Conservation (phyloP, 1,140 invertebrate species). For the Dreissena rostriformis region DNA sequence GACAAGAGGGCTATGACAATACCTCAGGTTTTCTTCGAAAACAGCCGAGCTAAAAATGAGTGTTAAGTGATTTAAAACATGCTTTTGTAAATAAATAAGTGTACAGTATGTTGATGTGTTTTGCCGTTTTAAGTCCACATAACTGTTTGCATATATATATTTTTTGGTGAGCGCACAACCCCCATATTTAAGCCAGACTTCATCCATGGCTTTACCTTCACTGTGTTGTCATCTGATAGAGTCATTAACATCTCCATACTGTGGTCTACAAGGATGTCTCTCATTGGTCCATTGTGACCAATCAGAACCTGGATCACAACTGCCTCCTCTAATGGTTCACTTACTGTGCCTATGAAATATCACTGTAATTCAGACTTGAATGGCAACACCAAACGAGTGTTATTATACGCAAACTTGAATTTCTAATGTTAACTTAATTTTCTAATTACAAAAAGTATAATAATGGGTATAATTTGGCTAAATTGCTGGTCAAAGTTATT, state of each 20-base stretch:
- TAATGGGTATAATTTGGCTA: too few relatives aligned
- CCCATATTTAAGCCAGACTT: too few relatives aligned
- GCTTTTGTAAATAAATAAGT: too few relatives aligned
- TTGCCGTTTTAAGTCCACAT: too few relatives aligned
- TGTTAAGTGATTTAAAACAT: too few relatives aligned
- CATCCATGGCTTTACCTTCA: constrained; percentile 55
- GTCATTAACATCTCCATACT: constrained; percentile 53
- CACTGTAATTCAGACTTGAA: not conserved
- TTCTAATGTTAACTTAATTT: not conserved
- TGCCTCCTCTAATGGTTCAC: constrained; percentile 38
- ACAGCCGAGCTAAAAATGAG: too few relatives aligned
- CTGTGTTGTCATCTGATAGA: constrained; percentile 61
- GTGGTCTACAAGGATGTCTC: constrained; percentile 45
- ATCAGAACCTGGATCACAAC: constrained; percentile 57
- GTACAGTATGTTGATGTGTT: too few relatives aligned
- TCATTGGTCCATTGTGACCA: constrained; percentile 61
- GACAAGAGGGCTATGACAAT: too few relatives aligned
- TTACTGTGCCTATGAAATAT: constrained; percentile 43
- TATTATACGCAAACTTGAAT: not conserved
- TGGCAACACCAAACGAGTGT: not conserved
- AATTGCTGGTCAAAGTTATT: too few relatives aligned
- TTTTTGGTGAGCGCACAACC: too few relatives aligned
- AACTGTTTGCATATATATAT: too few relatives aligned
- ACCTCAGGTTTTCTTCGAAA: too few relatives aligned
- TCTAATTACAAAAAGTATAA: not conserved